These are phyloP conservation scores for Siderastrea siderea DNA, from an alignment of 92 coral and sea anemone genomes.

Conservation along the genomic window DNA sequence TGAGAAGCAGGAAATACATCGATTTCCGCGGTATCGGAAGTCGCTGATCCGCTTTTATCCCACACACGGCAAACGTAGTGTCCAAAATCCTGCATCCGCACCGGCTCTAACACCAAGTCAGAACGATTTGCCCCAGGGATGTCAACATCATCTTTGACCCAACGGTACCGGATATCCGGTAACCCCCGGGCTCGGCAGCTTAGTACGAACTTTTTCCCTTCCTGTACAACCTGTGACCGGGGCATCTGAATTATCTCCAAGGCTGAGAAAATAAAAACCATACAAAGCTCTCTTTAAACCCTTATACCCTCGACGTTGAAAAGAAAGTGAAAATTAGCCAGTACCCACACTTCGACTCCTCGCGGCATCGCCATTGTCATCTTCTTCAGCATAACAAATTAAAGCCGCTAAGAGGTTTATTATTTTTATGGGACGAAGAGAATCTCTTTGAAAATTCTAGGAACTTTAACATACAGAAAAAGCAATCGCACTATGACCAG, in stretches of 20 bases:
- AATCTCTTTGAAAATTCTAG: too few relatives aligned
- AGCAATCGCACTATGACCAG: too few relatives aligned
- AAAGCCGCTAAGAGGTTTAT: too few relatives aligned
- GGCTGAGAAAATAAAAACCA: not conserved
- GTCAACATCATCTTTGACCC: conserved; percentile 40
- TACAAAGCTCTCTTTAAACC: not conserved
- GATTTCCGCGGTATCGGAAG: conserved; percentile 29
- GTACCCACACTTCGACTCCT: too few relatives aligned
- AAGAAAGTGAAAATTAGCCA: not conserved
- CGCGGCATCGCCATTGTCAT: too few relatives aligned
- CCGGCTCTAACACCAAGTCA: conserved; percentile 33
- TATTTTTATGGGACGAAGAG: too few relatives aligned
- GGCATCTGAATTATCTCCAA: conserved; percentile 44
- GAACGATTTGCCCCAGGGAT: conserved; percentile 41
- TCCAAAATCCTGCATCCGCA: conserved; percentile 36
- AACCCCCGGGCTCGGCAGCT: conserved; percentile 39
- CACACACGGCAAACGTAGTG: conserved; percentile 35
- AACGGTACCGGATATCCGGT: conserved; percentile 35
- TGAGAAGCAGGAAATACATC: conserved; percentile 32
- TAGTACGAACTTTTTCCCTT: conserved; percentile 30
- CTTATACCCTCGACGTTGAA: not conserved
- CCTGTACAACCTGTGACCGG: conserved; percentile 39
- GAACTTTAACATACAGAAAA: too few relatives aligned
- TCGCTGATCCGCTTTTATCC: conserved; percentile 44
- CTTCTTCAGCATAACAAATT: too few relatives aligned